These are phyloP conservation scores for Smutsia gigantea DNA, from an alignment of 2,797 vertebrate genomes.

Conservation along the genomic window DNA sequence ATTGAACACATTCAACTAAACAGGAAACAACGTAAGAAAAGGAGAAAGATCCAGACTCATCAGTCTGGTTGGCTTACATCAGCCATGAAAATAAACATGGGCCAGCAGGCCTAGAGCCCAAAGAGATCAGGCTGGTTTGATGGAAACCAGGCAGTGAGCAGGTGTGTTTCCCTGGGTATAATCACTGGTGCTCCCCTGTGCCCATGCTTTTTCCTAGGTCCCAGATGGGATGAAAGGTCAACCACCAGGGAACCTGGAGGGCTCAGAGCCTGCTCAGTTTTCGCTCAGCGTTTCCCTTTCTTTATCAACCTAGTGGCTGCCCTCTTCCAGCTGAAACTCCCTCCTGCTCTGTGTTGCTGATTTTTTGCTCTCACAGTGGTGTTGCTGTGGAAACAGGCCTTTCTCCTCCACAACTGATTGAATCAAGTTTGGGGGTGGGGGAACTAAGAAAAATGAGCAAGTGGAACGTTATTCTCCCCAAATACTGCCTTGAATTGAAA, in stretches of 20 bases:
- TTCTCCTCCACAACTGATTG: conserved; percentile 52
- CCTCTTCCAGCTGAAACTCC: conserved; percentile 20
- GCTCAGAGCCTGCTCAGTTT: neutral
- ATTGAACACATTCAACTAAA: conserved; percentile 30
- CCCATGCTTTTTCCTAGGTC: neutral
- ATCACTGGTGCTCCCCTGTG: neutral
- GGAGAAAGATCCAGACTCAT: conserved; percentile 41
- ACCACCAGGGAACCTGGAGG: neutral
- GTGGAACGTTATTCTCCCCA: conserved; percentile 68
- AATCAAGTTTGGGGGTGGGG: conserved; percentile 61
- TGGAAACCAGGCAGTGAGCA: conserved; percentile 39
- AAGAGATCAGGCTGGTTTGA: conserved; percentile 43
- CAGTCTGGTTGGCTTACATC: conserved; percentile 58
- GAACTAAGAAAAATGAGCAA: conserved; percentile 61
- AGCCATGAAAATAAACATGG: conserved; percentile 63
- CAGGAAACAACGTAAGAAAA: conserved; percentile 42
- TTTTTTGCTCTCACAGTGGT: neutral
- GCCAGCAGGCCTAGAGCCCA: neutral
- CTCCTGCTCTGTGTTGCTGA: neutral
- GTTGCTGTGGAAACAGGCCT: conserved; percentile 58
- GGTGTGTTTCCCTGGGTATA: conserved; percentile 22
- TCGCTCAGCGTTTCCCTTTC: neutral
- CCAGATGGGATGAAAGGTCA: neutral
- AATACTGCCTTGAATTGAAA: conserved; percentile 67
- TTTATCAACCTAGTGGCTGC: neutral